Evolutionary conservation across 2,888 invertebrate species (phyloP).

Genomic region (Papilio protenor): DNA sequence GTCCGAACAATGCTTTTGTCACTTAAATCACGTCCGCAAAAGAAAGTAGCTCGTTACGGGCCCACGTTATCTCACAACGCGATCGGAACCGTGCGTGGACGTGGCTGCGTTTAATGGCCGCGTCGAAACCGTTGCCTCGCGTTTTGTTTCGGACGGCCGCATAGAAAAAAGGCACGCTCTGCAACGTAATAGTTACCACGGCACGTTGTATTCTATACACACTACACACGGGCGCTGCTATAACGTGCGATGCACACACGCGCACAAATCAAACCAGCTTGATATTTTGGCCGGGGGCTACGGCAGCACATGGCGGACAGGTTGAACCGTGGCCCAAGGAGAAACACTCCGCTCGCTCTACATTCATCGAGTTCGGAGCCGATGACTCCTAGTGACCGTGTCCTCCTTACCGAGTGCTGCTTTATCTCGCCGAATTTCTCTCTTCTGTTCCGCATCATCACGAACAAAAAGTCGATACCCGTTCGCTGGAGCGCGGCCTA

Average conservation of each 20-base stretch:
- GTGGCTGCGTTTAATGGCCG: conserved; percentile 35
- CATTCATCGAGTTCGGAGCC: conserved; percentile 77
- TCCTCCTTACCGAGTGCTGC: conserved; percentile 78
- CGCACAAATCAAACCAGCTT: conserved; percentile 54
- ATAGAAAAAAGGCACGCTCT: conserved; percentile 15
- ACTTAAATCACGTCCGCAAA: conserved; percentile 59
- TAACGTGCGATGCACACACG: conserved; percentile 42
- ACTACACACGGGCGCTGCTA: conserved; percentile 17
- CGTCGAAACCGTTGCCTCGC: conserved; percentile 23
- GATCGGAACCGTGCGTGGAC: conserved; percentile 41
- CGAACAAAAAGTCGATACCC: conserved; percentile 81
- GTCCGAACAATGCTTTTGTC: conserved; percentile 67
- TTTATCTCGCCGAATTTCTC: conserved; percentile 82
- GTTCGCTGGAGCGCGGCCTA: conserved; percentile 78
- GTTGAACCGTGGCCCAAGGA: conserved; percentile 68
- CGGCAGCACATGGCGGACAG: conserved; percentile 65
- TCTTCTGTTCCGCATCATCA: conserved; percentile 81
- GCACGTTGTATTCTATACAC: background rate
- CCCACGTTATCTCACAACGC: conserved; percentile 52
- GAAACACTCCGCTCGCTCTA: conserved; percentile 77
- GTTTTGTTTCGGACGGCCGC: conserved; percentile 27
- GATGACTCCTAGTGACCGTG: conserved; percentile 82
- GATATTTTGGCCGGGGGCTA: conserved; percentile 62
- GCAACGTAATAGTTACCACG: conserved; percentile 40
- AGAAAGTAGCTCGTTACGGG: conserved; percentile 66